Percentiles rank a stretch among this genome's conserved stretches.
Conservation (phyloP, 2,113 vertebrate species). For the Mormyrus lacerda region DNA sequence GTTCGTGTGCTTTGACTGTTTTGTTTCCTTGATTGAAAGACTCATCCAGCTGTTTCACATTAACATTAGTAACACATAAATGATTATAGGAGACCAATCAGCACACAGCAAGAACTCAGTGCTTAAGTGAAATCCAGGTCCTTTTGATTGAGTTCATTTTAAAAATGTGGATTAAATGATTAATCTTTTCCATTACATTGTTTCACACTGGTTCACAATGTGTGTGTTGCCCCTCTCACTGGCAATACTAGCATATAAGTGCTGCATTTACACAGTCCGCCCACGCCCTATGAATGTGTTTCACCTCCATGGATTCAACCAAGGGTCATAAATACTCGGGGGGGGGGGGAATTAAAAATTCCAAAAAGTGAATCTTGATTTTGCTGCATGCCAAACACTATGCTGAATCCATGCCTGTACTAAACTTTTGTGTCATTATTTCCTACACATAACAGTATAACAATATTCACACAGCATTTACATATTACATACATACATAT, state of each 20-base stretch:
- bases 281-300: background rate
- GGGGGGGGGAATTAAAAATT: background rate
- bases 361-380: background rate
- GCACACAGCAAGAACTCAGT: background rate
- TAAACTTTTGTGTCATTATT: background rate
- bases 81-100: background rate
- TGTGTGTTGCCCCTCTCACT: background rate
- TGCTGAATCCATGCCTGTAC: background rate
- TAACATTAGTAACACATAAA: background rate
- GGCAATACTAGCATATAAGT: background rate
- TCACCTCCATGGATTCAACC: background rate
- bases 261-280: background rate
- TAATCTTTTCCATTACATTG: background rate
- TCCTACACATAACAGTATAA: background rate
- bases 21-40: background rate
- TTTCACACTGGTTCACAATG: background rate
- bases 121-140: background rate
- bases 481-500: too few relatives aligned
- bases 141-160: background rate
- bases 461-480: background rate
- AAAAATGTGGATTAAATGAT: too few relatives aligned
- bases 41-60: background rate
- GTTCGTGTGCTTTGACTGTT: background rate
- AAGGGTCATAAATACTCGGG: background rate
- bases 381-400: background rate